phyloP scores from a whole-genome alignment of 2,797 vertebrate genomes.

The Aplochiton taeniatus region DNA sequence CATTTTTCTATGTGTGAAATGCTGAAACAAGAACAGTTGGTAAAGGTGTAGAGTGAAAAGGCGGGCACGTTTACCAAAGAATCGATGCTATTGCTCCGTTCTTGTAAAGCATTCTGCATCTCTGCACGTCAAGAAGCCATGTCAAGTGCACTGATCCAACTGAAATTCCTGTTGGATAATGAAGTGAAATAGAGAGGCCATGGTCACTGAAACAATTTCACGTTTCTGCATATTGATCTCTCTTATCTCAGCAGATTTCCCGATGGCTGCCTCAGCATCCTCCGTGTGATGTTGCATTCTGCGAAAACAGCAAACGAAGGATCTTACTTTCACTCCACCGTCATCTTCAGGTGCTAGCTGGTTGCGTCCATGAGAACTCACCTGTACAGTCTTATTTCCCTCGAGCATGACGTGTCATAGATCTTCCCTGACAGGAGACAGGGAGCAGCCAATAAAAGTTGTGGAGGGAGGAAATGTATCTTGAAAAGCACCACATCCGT shows the following conservation, averaged over 20 bases:
- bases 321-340: slow-evolving; percentile 32
- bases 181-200: slow-evolving; percentile 10
- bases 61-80: no score
- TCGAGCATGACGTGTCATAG: slow-evolving; percentile 22
- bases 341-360: slow-evolving; percentile 24
- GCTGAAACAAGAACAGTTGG: no score
- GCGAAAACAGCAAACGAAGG: slow-evolving; percentile 37
- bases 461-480: background rate
- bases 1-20: no score
- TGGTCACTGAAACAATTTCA: slow-evolving; percentile 29
- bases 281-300: slow-evolving; percentile 37
- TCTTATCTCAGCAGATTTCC: slow-evolving; percentile 37
- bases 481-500: no score
- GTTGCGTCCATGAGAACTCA: slow-evolving; percentile 14
- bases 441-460: background rate
- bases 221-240: slow-evolving; percentile 49
- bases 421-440: slow-evolving; percentile 46
- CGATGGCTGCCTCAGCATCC: slow-evolving; percentile 58
- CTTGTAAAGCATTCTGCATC: slow-evolving; percentile 13
- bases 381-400: slow-evolving; percentile 49
- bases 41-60: no score
- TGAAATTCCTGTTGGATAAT: slow-evolving; percentile 3
- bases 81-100: background rate
- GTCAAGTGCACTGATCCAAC: background rate
- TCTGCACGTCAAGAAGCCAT: background rate